These are phyloP conservation scores for Heteromormyrus szaboi DNA, from an alignment of 2,797 vertebrate genomes.

Conservation along the genomic window DNA sequence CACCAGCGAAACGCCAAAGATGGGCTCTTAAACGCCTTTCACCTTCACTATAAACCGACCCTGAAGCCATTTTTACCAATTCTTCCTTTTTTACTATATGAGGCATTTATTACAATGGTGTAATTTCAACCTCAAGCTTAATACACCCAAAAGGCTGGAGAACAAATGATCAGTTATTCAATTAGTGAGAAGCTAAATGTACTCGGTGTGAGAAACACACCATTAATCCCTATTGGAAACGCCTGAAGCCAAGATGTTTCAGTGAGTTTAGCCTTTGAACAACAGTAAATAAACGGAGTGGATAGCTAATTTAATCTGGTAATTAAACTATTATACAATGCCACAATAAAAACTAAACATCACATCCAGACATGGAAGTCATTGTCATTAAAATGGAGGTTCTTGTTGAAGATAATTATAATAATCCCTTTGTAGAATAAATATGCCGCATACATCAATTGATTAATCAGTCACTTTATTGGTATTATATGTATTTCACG, in stretches of 20 bases:
- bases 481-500: background rate
- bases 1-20: background rate
- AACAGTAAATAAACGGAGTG: background rate
- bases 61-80: background rate
- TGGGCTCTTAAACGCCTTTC: background rate
- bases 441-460: background rate
- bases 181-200: background rate
- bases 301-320: constrained; percentile 1
- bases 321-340: background rate
- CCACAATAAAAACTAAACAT: background rate
- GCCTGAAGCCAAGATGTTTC: background rate
- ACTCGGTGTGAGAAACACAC: constrained; percentile 9
- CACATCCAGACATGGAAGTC: background rate
- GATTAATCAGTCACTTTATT: background rate
- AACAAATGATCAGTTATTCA: constrained; percentile 11
- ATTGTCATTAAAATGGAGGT: background rate
- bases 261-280: background rate
- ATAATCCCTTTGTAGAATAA: background rate
- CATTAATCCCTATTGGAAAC: constrained; percentile 13
- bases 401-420: background rate
- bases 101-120: background rate
- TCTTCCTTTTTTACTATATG: background rate
- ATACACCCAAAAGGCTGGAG: background rate
- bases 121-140: background rate
- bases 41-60: background rate